Evolutionary conservation across 2,888 invertebrate species (phyloP).

Genomic region (Lottia gigantea): DNA sequence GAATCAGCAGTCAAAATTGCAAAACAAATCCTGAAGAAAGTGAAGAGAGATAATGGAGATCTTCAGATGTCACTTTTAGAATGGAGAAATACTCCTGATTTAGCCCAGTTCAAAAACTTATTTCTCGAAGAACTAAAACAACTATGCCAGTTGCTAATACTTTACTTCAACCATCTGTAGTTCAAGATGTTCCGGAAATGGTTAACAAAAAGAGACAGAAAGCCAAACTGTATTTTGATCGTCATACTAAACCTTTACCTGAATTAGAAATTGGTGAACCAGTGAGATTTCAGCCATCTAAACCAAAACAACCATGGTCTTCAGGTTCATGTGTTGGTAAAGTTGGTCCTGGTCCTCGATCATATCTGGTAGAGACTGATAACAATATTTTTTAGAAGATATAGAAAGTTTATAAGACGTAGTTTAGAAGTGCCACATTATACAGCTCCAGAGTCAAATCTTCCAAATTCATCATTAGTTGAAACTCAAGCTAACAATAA

Average conservation of each 20-base stretch:
- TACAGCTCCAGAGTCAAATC: too few relatives aligned
- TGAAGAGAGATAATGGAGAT: not conserved
- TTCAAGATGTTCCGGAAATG: not conserved
- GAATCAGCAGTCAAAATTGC: not conserved
- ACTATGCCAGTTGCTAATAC: not conserved
- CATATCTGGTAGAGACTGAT: not conserved
- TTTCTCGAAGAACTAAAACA: not conserved
- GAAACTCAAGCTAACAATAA: too few relatives aligned
- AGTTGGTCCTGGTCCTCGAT: not conserved
- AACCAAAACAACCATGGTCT: not conserved
- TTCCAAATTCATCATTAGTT: too few relatives aligned
- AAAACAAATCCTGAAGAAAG: not conserved
- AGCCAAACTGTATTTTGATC: not conserved
- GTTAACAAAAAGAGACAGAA: too few relatives aligned
- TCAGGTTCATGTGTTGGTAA: slow-evolving; percentile 1
- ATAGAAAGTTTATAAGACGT: not conserved
- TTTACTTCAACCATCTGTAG: not conserved
- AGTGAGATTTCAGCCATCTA: not conserved
- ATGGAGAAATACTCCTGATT: slow-evolving; percentile 5
- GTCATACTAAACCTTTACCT: not conserved
- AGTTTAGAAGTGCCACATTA: too few relatives aligned
- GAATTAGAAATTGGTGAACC: slow-evolving; percentile 5
- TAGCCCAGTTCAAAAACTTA: not conserved
- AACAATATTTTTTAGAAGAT: not conserved
- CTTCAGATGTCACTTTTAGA: not conserved